A percentile compares a stretch with the other conserved stretches of the same genome.
These are phyloP conservation scores for Cotesia typhae DNA, from an alignment of 1,140 invertebrate genomes.

Conservation along the genomic window DNA sequence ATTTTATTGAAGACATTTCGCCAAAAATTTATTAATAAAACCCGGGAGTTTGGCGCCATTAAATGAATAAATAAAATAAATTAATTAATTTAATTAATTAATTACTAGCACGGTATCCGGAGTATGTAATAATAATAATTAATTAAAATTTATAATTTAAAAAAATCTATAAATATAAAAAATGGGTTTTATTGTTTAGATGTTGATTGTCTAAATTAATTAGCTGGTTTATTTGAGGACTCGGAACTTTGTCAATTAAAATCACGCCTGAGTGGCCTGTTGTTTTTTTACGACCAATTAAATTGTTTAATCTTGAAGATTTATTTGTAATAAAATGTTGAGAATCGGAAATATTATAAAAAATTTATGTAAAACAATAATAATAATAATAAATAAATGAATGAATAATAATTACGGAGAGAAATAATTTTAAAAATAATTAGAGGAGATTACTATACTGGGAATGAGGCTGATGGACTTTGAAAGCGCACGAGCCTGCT, in stretches of 20 bases:
- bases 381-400: background rate
- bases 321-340: background rate
- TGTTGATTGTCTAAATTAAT: no score
- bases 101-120: no score
- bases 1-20: no score
- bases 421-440: constrained; percentile 9
- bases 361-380: background rate
- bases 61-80: background rate
- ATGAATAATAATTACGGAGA: background rate
- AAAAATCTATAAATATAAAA: background rate
- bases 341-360: background rate
- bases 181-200: constrained; percentile 2
- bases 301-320: background rate
- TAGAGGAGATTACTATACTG: background rate
- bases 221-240: background rate
- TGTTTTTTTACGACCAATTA: constrained; percentile 12
- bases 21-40: no score
- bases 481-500: constrained; percentile 1
- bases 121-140: no score
- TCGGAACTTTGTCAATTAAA: constrained; percentile 6
- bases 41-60: no score
- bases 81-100: background rate
- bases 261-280: background rate
- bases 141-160: background rate
- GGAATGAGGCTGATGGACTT: background rate